phyloP scores from a whole-genome alignment of 2,888 invertebrate genomes.

The Rhamphomyia laevipes region DNA sequence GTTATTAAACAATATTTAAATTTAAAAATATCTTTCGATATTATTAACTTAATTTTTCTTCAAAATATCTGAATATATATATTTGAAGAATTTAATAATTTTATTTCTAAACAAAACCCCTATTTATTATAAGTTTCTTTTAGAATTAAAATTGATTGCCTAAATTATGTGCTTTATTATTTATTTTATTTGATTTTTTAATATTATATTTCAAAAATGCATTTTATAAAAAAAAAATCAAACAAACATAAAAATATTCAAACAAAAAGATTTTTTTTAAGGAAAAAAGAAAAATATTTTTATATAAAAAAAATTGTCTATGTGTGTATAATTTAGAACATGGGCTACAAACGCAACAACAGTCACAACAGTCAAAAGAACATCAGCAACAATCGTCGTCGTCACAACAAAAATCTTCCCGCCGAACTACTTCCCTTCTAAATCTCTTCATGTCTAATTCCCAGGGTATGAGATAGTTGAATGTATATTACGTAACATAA shows the following conservation, averaged over 20 bases:
- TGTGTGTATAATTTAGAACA: constrained; percentile 11
- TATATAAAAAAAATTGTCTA: too few species aligned
- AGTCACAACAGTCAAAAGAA: constrained; percentile 22
- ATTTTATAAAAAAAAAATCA: constrained; percentile 21
- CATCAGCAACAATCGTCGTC: constrained; percentile 18
- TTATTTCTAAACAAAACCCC: too few species aligned
- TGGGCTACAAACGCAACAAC: constrained; percentile 22
- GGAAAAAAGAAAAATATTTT: too few species aligned
- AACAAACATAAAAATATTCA: constrained; percentile 7
- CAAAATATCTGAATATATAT: too few species aligned
- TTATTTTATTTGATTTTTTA: too few species aligned
- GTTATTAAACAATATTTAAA: too few species aligned
- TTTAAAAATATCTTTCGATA: too few species aligned
- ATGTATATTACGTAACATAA: constrained; percentile 10
- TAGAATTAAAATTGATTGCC: too few species aligned
- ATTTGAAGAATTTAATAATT: too few species aligned
- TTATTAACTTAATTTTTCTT: too few species aligned
- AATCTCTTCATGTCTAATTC: constrained; percentile 93
- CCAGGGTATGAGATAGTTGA: constrained; percentile 54
- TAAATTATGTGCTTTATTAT: too few species aligned
- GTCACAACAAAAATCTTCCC: constrained; percentile 58
- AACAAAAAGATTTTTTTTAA: constrained; percentile 3
- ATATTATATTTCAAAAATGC: constrained; percentile 1
- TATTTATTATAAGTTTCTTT: too few species aligned
- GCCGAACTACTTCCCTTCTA: constrained; percentile 86